phyloP scores from a whole-genome alignment of 2,113 vertebrate species.

The Pomatostomus ruficeps region DNA sequence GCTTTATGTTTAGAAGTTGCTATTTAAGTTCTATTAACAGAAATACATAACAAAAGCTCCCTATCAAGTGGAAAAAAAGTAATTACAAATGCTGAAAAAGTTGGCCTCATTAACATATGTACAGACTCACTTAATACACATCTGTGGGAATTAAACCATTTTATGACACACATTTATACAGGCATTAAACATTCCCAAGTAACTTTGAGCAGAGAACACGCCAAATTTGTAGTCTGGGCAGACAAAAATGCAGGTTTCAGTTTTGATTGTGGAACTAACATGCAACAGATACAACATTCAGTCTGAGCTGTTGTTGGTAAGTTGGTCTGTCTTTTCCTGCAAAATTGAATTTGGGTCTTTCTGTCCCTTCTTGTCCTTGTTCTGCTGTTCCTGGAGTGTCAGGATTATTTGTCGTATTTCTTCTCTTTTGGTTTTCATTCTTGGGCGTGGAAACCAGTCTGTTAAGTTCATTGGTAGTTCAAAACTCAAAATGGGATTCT shows the following conservation, averaged over 20 bases:
- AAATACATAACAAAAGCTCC: constrained; percentile 83
- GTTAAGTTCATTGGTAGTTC: constrained; percentile 89
- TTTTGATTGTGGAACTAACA: constrained; percentile 57
- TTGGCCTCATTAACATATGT: constrained; percentile 88
- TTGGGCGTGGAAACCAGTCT: constrained; percentile 92
- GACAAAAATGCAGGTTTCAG: constrained; percentile 44
- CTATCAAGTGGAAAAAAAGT: constrained; percentile 80
- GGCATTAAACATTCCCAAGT: constrained; percentile 66
- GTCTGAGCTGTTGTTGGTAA: constrained; percentile 71
- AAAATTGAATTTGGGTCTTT: constrained; percentile 61
- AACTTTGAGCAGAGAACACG: constrained; percentile 60
- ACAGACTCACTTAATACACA: constrained; percentile 83
- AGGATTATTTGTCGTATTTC: constrained; percentile 92
- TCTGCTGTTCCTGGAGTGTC: constrained; percentile 85
- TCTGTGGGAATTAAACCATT: constrained; percentile 72
- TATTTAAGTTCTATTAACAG: constrained; percentile 83
- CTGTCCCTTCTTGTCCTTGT: constrained; percentile 73
- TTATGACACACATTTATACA: constrained; percentile 77
- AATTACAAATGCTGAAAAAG: constrained; percentile 92
- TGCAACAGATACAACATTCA: constrained; percentile 63
- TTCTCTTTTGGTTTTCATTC: constrained; percentile 96
- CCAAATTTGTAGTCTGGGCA: constrained; percentile 59
- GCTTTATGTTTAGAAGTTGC: constrained; percentile 77
- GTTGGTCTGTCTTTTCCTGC: constrained; percentile 61
- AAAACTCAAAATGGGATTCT: constrained; percentile 92